Evolutionary conservation across 1,140 invertebrate species (phyloP).

Genomic region (Bombus sylvicola): DNA sequence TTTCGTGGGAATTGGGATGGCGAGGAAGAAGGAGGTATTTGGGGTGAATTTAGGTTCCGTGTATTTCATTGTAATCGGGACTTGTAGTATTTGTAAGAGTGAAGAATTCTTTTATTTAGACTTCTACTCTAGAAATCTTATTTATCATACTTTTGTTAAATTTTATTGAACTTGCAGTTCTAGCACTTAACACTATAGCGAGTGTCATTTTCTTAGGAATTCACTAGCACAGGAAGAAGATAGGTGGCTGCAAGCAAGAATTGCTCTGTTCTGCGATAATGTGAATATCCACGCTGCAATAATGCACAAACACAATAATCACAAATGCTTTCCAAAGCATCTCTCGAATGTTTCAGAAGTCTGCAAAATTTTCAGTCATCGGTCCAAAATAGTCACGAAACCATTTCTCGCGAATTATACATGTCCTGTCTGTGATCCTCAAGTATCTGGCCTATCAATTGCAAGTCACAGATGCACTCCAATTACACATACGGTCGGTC

Average conservation of each 20-base stretch:
- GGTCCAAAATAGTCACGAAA: background rate
- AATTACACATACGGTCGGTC: slow-evolving; percentile 28
- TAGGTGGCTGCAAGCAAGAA: too few relatives aligned
- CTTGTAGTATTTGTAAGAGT: background rate
- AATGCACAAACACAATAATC: background rate
- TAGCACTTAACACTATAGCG: too few relatives aligned
- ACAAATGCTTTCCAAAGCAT: background rate
- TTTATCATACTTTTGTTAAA: too few relatives aligned
- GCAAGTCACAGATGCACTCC: slow-evolving; percentile 37
- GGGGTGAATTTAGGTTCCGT: background rate
- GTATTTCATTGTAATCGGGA: background rate
- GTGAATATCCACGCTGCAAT: too few relatives aligned
- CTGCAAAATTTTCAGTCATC: background rate
- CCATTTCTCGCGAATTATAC: background rate
- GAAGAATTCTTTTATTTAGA: background rate
- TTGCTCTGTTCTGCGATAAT: too few relatives aligned
- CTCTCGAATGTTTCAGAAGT: background rate
- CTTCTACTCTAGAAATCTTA: background rate
- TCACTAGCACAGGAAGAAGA: too few relatives aligned
- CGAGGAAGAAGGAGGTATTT: background rate
- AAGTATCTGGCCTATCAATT: slow-evolving; percentile 24
- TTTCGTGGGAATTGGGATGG: background rate
- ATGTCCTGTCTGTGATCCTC: background rate
- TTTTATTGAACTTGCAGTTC: too few relatives aligned
- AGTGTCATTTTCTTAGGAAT: too few relatives aligned